Base-by-base conservation (phyloP, 1,140 invertebrate genomes). In the Oryctes rhinoceros region DNA sequence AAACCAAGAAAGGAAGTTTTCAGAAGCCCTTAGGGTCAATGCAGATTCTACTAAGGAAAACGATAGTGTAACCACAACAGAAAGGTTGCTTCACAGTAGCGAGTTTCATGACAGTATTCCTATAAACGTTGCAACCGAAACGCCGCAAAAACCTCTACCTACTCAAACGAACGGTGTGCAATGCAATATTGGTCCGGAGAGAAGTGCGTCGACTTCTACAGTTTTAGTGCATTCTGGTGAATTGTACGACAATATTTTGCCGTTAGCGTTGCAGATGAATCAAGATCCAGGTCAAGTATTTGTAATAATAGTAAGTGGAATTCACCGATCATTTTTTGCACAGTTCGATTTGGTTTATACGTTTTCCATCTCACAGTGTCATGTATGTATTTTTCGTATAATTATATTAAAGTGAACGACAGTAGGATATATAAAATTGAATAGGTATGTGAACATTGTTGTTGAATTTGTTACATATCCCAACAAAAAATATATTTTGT, bases 281-380 rank as follows among this genome's bases (percentile, higher is more conserved):
- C 79, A 83, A 75, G 80, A 71, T 78, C 84, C 86, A 87, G 86
- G 86, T 87, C 86, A 86, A 87, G 86, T 87, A 87, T 87, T 84
- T 87, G 84, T 87, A 83, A 87, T 87, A 82, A 87, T 87, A 83
- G 86, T 87, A 87, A 87, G 86, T 87, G 82, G 78, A 67, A 76
- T 79, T 78, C 80, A 79, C 78, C 75, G 48, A 59, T 78, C 78
- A 77, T 81, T 35, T 62, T 53, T 79, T 78, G 80, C 80, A 81
- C 80, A 11, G 75, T 49, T 49, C 47, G 24, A 35, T 37, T 71
- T 71, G 4, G 24, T 71, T 71, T 10, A 37, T 18, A 13, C 65
- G 24, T 71, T 71, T 71, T 71, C 15, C 65, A 71, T 71, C 5
- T 62, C 20, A 62, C 15, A 10, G 20, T 13, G 5, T 62, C 53